Evolutionary conservation across 2,797 vertebrate species (phyloP), one percentile per base, ranked within the genome.

Genomic region (Muscicapa striata): DNA sequence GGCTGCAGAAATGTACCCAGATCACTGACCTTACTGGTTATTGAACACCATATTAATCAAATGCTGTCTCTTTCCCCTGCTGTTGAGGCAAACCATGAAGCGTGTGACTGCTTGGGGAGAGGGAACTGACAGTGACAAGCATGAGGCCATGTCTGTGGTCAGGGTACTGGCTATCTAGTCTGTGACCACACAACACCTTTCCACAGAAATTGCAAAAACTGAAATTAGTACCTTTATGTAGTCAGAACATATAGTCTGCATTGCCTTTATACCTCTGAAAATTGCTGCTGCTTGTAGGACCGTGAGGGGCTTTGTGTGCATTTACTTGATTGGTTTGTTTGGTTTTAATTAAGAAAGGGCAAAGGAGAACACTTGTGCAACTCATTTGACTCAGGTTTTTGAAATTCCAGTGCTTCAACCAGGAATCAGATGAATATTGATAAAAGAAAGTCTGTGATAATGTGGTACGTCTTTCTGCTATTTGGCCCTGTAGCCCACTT

Each of bases 41-140:
- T 90, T 36, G 85, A 93, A 81, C 72, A 78, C 77, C 32, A 16
- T 95, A 69, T 95, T 88, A 93, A 93, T 96, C 93, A 91, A 93
- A 78, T 41, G 57, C 72, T 89, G 84, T 94, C 62, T 87, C 32
- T 75, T 73, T 82, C 40, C 49, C 48, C 80, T 68, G 61, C 57
- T 73, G 63, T 95, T 93, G 87, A 86, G 83, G 77, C 96, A 79
- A 82, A 88, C 92, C 92, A 78, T 82, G 18, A 70, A 67, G 77
- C 8, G 3, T 93, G 91, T 96, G 93, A 93, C 83, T 95, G 38
- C 67, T 3, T 67, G 49, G 67, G 85, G n/a, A 52, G 41, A 76
- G 72, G 70, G 45, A 91, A 24, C 76, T 22, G 14, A 74, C 52
- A 52, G 38, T 69, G 84, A 92, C 67, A 88, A 76, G 67, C 38